Base-by-base conservation (phyloP, 1,140 invertebrate genomes). In the Diorhabda carinulata region DNA sequence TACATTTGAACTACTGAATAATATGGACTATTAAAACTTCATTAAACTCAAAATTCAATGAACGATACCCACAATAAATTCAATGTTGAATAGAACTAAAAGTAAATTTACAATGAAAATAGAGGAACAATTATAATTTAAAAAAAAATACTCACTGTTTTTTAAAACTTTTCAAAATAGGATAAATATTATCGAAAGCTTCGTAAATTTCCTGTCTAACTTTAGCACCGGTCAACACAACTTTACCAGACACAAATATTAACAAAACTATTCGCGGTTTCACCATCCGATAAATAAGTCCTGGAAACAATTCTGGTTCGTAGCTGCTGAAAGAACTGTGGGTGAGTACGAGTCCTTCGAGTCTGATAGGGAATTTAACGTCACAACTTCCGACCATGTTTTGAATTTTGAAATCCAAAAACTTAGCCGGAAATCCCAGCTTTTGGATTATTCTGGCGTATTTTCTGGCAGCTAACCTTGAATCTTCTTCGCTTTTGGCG, bases 351-450 rank as follows among this genome's bases (percentile, higher is more conserved):
- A 99, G 86, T 65, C 96, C 97, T 87, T 99, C 98, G 60, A 99
- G 84, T 78, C 97, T 89, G 74, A 99, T 99, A 4, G 97, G 97
- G 84, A 99, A 99, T 82, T 98, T 98, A 0, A 99, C 97, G 85
- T 99, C 98, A 85, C 97, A 99, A 78, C 95, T 98, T 7, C 97
- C 98, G 57, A 99, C 98, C 96, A 99, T 99, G 81, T 99, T 99
- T 85, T 99, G 98, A 74, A 99, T 98, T 87, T 99, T 99, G 80
- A 99, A 99, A 79, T 99, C 97, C 62, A 98, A 86, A 83, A 99
- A 99, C 83, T 99, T 99, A 4, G 97, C 97, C 89, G 97, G 84
- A 67, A 89, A 89, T 64, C 97, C 97, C 42, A 99, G 84, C 83
- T 99, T 99, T 81, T 99, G 98, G 70, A 99, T 97, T 82, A 99